These are phyloP conservation scores for Plecotus auritus DNA, from an alignment of 2,113 vertebrate genomes.

Conservation along the genomic window DNA sequence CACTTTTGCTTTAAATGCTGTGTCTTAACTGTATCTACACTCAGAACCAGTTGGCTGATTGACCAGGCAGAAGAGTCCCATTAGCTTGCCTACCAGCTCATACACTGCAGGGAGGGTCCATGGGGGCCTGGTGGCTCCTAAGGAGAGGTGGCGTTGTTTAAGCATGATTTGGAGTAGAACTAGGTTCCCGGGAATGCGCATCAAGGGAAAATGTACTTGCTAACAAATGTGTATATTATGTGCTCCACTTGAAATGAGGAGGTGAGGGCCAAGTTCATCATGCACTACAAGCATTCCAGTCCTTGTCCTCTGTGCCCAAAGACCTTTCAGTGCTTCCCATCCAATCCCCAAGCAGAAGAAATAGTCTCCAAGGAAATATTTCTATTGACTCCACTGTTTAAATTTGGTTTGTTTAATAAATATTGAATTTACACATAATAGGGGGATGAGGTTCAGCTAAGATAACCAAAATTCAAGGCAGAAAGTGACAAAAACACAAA, in stretches of 20 bases:
- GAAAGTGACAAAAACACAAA: not conserved
- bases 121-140: not conserved
- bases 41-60: not conserved
- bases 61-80: not conserved
- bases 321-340: not conserved
- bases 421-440: not conserved
- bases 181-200: not conserved
- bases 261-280: not conserved
- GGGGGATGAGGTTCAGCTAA: not conserved
- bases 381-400: not conserved
- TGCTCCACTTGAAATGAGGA: not conserved
- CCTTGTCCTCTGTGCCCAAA: not conserved
- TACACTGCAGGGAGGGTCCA: not conserved
- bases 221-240: not conserved
- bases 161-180: not conserved
- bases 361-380: not conserved
- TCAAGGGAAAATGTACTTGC: not conserved
- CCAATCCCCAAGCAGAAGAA: not conserved
- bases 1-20: not conserved
- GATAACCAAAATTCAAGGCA: not conserved
- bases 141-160: not conserved
- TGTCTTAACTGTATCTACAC: not conserved
- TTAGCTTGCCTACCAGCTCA: not conserved
- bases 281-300: not conserved
- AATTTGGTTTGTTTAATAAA: constrained; percentile 13